phyloP scores from a whole-genome alignment of 2,797 vertebrate species.

The Scarus forsteni region DNA sequence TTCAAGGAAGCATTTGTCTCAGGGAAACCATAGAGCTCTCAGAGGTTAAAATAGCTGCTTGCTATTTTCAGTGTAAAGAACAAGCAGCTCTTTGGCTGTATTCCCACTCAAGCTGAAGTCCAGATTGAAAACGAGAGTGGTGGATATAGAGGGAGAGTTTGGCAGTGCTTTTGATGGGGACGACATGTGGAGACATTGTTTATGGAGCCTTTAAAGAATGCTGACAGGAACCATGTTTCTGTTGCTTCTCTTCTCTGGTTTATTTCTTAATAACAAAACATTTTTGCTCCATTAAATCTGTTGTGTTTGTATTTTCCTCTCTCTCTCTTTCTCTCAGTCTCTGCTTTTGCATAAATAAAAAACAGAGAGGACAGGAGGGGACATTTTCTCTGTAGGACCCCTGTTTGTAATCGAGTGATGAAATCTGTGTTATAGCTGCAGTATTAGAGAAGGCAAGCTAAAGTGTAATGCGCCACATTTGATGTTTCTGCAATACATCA shows the following conservation, averaged over 20 bases:
- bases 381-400: slow-evolving; percentile 26
- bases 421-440: slow-evolving; percentile 58
- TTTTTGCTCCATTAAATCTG: slow-evolving; percentile 37
- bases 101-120: slow-evolving; percentile 51
- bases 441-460: slow-evolving; percentile 38
- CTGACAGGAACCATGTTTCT: slow-evolving; percentile 47
- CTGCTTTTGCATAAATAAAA: slow-evolving; percentile 26
- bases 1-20: slow-evolving; percentile 64
- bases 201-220: slow-evolving; percentile 59
- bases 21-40: slow-evolving; percentile 50
- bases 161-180: slow-evolving; percentile 52
- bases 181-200: slow-evolving; percentile 73
- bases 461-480: slow-evolving; percentile 62
- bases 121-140: slow-evolving; percentile 55
- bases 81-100: slow-evolving; percentile 67
- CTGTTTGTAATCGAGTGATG: slow-evolving; percentile 57
- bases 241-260: neutral
- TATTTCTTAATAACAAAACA: slow-evolving; percentile 30
- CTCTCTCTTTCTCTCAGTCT: slow-evolving; percentile 25
- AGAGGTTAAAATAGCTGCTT: slow-evolving; percentile 73
- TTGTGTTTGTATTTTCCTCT: slow-evolving; percentile 6
- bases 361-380: slow-evolving; percentile 29
- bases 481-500: slow-evolving; percentile 69
- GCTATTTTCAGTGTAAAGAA: slow-evolving; percentile 71
- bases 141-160: slow-evolving; percentile 59